Base-by-base conservation (phyloP, 2,113 vertebrate genomes). In the Desmodus rotundus region DNA sequence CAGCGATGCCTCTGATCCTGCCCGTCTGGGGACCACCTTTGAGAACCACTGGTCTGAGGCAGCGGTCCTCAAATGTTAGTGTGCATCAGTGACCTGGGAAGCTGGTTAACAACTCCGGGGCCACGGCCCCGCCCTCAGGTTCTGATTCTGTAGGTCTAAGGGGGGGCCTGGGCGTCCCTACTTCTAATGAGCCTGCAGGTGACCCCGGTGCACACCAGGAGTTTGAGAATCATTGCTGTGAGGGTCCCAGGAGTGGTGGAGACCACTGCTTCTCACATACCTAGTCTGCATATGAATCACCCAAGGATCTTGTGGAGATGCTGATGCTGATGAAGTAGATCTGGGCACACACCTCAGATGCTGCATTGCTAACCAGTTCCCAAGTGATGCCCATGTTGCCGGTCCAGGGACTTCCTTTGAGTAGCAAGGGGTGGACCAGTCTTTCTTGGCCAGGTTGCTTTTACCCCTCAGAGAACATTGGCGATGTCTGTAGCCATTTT, bases 311-410 rank as follows among this genome's bases (percentile, higher is more conserved):
- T 89, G 14, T 36, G 41, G 52, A 76, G 70, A 45, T 17, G 19
- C 72, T 15, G 47, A 50, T 19, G 56, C 56, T 24, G 16, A n/a
- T 7, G 38, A 63, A 8, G 36, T 22, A 33, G 43, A 36, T 13
- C 31, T 65, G 28, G 38, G 28, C 13, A 7, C 7, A 36, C 28
- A 12, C n/a, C 54, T 52, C 70, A 58, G 31, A 45, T 2, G 65
- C 52, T 87, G 45, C 58, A 7, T 77, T 68, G 72, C 73, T 73
- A 31, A n/a, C 15, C 28, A 19, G 4, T n/a, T 61, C 78, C 47
- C 47, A 1, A 12, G 38, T 3, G 3, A 58, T 2, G 7, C 7
- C 22, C 5, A 3, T 0, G 36, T 43, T 28, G 65, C 38, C 20
- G 20, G n/a, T 28, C 33, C 33, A 15, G 22, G 14, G 16, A 13